Conservation (phyloP, 2,113 vertebrate genomes). For the Ptilonorhynchus violaceus region DNA sequence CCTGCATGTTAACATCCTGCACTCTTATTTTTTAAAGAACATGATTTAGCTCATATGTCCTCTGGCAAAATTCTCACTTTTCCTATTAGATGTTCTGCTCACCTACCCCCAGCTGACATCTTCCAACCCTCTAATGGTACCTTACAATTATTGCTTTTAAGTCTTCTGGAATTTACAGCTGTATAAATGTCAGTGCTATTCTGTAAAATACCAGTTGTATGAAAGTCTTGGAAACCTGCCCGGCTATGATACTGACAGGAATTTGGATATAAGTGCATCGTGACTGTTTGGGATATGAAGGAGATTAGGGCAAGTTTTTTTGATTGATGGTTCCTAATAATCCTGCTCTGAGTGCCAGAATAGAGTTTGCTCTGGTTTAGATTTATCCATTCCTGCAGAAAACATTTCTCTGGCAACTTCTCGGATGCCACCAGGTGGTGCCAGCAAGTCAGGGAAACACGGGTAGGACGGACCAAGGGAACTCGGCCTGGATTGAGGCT, state of each 20-base stretch:
- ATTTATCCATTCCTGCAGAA: not conserved
- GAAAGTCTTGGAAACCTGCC: not conserved
- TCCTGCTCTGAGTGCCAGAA: accelerated
- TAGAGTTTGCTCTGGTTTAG: not conserved
- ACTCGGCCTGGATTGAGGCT: accelerated
- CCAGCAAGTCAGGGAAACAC: not conserved
- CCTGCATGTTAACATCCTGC: not conserved
- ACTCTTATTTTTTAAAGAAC: not conserved
- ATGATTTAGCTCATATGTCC: not conserved
- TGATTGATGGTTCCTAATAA: not conserved
- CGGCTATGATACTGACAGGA: not conserved
- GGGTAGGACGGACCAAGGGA: accelerated
- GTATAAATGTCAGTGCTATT: not conserved
- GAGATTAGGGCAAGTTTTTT: not conserved
- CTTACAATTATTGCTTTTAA: not conserved
- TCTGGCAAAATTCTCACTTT: not conserved
- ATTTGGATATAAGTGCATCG: not conserved
- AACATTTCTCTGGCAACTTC: not conserved
- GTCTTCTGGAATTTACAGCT: not conserved
- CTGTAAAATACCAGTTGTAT: not conserved
- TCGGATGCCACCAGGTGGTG: constrained; percentile 44
- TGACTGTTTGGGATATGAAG: not conserved
- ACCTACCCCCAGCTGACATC: not conserved
- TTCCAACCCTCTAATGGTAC: not conserved
- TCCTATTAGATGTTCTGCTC: not conserved